Base-by-base conservation (phyloP, 2,113 vertebrate genomes). In the Tetraodon nigroviridis region DNA sequence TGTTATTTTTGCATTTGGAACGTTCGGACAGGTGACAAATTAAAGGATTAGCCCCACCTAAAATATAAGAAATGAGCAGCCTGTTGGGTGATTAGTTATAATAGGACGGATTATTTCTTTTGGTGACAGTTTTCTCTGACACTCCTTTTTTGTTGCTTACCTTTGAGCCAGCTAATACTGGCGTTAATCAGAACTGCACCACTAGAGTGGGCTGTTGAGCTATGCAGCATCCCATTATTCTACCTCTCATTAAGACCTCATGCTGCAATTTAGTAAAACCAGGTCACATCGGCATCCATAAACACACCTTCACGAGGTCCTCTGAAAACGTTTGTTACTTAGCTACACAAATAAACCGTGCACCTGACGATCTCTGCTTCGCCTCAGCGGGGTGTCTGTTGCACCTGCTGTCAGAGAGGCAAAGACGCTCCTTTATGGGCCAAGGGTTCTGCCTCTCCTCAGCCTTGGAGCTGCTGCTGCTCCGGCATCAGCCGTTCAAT, bases 121-220 rank as follows among this genome's bases (percentile, higher is more conserved):
- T 27, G 7, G 7, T 27, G 24, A 27, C 24, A 27, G 24, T 2
- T 27, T 27, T 27, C 5, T 6, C 5, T 27, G 24, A 27, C 24
- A 27, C 24, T n/a, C 24, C 24, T 49, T 19, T 0, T 22, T 58
- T 22, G 46, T 42, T 8, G 51, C 21, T 20, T 49, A 32, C 42
- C 5, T 27, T 19, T 29, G 11, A 55, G 12, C 18, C 17, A 29
- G 6, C 27, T 62, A 19, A 49, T 8, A 3, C 15, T 3, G 16
- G 14, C 48, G 37, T 58, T 52, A 49, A 48, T 45, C 2, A 4
- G 20, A 42, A 7, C 18, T 37, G 5, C 27, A 55, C 83, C 89
- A 85, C 88, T 75, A 88, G 88, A 83, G 77, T 76, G 86, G 15
- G 67, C 46, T 84, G 64, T 81, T 81, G 69, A 78, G 81, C 82